Conservation (phyloP, 2,113 vertebrate genomes). For the Python bivittatus region DNA sequence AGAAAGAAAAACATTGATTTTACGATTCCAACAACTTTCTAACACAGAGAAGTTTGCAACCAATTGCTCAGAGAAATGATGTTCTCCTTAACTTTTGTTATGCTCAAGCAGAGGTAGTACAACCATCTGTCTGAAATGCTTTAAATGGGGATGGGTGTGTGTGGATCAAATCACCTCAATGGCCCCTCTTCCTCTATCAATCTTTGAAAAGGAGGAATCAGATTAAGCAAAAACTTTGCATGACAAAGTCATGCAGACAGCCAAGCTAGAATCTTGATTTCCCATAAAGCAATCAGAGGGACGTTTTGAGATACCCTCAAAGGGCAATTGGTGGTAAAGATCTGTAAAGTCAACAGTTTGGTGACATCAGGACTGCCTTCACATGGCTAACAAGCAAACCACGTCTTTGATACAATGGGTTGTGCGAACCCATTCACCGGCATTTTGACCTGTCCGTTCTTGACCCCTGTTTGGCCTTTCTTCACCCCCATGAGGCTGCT, state of each 20-base stretch:
- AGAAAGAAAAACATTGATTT: neutral
- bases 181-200: neutral
- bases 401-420: no score
- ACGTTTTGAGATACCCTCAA: no score
- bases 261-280: neutral
- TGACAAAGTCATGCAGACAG: neutral
- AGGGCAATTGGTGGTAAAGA: no score
- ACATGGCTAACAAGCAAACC: no score
- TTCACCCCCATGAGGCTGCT: neutral
- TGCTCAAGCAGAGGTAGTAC: neutral
- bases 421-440: no score
- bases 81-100: neutral
- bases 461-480: neutral
- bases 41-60: neutral
- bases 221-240: neutral
- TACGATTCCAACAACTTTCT: neutral
- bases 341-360: no score
- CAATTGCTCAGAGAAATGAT: neutral
- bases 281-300: neutral
- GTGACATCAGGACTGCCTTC: no score
- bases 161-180: neutral
- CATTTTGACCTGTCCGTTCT: no score
- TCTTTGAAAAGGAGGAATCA: neutral
- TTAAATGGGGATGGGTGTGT: neutral
- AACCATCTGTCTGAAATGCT: neutral